Evolutionary conservation across 37 sponge, comb jelly and placozoan species (phyloP).

Genomic region (Amphimedon queenslandica): DNA sequence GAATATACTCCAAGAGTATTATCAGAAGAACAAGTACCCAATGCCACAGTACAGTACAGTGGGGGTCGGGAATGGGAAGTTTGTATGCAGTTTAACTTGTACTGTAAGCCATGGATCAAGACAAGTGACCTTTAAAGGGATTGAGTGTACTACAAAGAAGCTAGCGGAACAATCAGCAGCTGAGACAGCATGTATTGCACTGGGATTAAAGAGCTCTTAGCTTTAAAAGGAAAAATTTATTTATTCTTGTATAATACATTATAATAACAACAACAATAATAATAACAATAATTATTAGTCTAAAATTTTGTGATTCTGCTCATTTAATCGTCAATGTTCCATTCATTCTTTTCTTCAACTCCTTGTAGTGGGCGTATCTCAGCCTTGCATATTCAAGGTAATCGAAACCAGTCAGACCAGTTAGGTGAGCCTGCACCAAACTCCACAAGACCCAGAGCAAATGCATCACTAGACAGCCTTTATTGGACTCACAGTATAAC

Average conservation of each 20-base stretch:
- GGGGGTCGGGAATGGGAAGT: not conserved
- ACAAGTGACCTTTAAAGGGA: not conserved
- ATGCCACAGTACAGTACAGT: constrained; percentile 38
- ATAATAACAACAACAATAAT: too few relatives aligned
- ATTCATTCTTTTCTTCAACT: not conserved
- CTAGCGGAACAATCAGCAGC: constrained; percentile 9
- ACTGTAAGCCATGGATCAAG: not conserved
- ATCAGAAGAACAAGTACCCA: constrained; percentile 19
- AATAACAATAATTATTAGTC: too few relatives aligned
- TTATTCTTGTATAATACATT: too few relatives aligned
- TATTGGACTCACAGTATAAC: not conserved
- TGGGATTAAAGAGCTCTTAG: too few relatives aligned
- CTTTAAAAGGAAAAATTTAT: too few relatives aligned
- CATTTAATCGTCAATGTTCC: too few relatives aligned
- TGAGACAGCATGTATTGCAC: not conserved
- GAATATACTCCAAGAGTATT: constrained; percentile 51
- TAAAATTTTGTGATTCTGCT: too few relatives aligned
- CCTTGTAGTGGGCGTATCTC: not conserved
- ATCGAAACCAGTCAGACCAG: not conserved
- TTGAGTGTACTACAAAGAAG: constrained; percentile 1
- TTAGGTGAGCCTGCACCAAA: not conserved
- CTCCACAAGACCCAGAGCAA: not conserved
- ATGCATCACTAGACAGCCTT: not conserved
- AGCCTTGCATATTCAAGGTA: not conserved
- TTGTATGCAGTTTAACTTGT: not conserved